Conservation (phyloP, 2,888 invertebrate species). For the Nesidiocoris tenuis region DNA sequence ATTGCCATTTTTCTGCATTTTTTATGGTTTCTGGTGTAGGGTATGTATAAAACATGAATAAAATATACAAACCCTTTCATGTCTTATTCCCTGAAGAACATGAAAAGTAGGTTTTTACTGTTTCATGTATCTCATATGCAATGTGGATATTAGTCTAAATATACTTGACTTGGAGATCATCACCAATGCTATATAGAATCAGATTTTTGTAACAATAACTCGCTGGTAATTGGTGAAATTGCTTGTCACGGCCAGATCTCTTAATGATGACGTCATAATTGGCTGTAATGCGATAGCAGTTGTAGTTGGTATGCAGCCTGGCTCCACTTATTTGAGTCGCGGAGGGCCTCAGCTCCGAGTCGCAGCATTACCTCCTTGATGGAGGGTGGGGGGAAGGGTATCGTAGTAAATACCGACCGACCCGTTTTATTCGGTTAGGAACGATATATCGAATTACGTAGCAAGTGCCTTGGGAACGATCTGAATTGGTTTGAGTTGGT, state of each 20-base stretch:
- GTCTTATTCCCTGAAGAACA: too few relatives aligned
- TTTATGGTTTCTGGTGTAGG: too few relatives aligned
- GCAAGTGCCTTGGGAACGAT: conserved; percentile 17
- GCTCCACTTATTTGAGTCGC: conserved; percentile 18
- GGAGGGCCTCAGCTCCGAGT: neutral
- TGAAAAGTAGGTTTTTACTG: too few relatives aligned
- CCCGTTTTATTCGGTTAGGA: conserved; percentile 25
- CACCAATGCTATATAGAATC: too few relatives aligned
- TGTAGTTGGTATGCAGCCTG: conserved; percentile 32
- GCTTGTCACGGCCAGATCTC: conserved; percentile 38
- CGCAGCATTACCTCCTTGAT: neutral
- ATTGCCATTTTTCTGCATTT: too few relatives aligned
- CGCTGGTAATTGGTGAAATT: conserved; percentile 36
- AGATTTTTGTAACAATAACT: conserved; percentile 28
- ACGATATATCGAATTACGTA: conserved; percentile 11
- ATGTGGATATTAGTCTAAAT: too few relatives aligned
- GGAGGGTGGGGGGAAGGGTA: too few relatives aligned
- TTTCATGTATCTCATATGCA: too few relatives aligned
- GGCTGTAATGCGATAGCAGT: conserved; percentile 34
- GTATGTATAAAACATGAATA: too few relatives aligned
- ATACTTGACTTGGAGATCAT: too few relatives aligned
- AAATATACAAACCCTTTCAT: too few relatives aligned
- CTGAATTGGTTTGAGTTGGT: conserved; percentile 21
- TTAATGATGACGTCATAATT: conserved; percentile 41
- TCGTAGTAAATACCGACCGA: conserved; percentile 21